Conservation (phyloP, 2,113 vertebrate species). For the Cryptotis parvus region DNA sequence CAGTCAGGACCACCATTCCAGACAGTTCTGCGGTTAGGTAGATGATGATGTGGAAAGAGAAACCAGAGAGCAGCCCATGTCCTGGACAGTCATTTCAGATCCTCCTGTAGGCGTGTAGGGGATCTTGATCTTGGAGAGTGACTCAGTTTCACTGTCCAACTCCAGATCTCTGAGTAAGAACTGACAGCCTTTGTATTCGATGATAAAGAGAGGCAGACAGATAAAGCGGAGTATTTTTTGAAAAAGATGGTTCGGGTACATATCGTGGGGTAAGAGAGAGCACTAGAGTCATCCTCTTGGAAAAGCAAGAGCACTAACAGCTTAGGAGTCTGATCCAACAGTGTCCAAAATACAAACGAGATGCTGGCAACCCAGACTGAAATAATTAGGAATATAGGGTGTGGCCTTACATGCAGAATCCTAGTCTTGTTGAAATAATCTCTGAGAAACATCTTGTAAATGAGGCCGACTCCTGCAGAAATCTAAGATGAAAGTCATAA, state of each 20-base stretch:
- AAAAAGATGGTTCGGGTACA: neutral
- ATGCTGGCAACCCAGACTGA: neutral
- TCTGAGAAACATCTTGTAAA: neutral
- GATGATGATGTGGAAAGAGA: neutral
- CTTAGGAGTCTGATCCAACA: neutral
- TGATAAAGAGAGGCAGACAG: no score
- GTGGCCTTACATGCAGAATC: neutral
- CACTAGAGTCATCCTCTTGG: neutral
- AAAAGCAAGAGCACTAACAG: neutral
- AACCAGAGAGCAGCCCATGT: neutral
- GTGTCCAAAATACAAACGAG: conserved; percentile 11
- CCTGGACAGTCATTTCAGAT: neutral
- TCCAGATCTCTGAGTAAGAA: neutral
- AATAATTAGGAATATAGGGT: neutral
- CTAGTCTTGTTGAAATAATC: neutral
- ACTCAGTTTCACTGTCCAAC: neutral
- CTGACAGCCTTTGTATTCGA: neutral
- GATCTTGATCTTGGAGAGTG: neutral
- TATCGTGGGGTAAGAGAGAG: neutral
- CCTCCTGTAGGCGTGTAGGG: no score
- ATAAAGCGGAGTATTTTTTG: neutral
- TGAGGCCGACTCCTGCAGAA: neutral
- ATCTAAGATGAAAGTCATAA: neutral
- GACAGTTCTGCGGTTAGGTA: neutral
- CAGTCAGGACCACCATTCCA: neutral